Percentiles rank a stretch among this genome's conserved stretches.
These are phyloP conservation scores for Tethya wilhelma DNA, from an alignment of 37 sponge, comb jelly and placozoan species.

Conservation along the genomic window DNA sequence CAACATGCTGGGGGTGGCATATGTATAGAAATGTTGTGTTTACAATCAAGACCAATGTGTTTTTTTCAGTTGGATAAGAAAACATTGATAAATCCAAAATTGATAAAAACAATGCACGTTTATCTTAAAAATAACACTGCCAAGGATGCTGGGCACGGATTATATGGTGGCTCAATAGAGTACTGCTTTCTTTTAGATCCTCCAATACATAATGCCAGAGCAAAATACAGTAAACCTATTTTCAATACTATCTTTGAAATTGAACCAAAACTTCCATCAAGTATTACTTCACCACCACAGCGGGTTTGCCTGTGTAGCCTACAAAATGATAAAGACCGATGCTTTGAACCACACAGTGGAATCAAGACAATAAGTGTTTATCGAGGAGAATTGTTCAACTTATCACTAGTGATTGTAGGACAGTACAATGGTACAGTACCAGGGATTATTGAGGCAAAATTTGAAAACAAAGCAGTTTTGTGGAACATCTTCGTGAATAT, in stretches of 20 bases:
- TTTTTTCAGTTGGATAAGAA: conserved; percentile 15
- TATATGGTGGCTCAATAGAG: conserved; percentile 44
- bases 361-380: neutral
- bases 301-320: neutral
- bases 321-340: neutral
- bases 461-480: neutral
- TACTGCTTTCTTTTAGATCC: conserved; percentile 10
- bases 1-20: conserved; percentile 19
- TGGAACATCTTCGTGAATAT: neutral
- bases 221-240: neutral
- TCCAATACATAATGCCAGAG: neutral
- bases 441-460: neutral
- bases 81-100: neutral
- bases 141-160: conserved; percentile 8
- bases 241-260: neutral
- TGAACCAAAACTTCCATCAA: neutral
- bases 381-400: conserved; percentile 11
- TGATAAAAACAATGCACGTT: conserved; percentile 4
- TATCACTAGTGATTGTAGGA: neutral
- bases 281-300: neutral
- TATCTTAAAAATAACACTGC: conserved; percentile 15
- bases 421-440: conserved; percentile 23
- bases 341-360: neutral
- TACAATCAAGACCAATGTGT: conserved; percentile 18
- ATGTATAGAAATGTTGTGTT: conserved; percentile 10